Evolutionary conservation across 2,113 vertebrate genomes (phyloP).

Genomic region (Gymnarchus niloticus): DNA sequence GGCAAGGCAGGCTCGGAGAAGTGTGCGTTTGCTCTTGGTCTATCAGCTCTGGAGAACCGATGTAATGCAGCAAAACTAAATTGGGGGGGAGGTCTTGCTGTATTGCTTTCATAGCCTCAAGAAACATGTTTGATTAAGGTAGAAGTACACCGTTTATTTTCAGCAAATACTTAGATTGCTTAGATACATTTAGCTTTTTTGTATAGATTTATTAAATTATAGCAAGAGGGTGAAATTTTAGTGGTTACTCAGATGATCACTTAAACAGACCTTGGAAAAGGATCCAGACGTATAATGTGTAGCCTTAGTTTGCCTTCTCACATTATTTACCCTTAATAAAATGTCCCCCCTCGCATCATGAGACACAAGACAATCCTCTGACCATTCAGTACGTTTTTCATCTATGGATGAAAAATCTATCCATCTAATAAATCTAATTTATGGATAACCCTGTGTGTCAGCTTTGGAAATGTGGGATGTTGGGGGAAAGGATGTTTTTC

Average conservation of each 20-base stretch:
- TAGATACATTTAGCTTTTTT: background rate
- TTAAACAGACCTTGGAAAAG: background rate
- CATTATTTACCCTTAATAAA: background rate
- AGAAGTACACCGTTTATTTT: background rate
- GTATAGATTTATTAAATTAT: background rate
- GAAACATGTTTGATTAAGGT: no score
- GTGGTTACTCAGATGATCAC: background rate
- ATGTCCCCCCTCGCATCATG: background rate
- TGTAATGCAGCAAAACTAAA: background rate
- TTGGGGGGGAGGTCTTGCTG: background rate
- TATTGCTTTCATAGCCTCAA: background rate
- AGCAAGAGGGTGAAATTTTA: background rate
- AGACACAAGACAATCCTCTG: background rate
- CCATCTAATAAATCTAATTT: no score
- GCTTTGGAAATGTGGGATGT: background rate
- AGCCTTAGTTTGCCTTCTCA: background rate
- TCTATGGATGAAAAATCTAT: background rate
- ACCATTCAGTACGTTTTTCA: background rate
- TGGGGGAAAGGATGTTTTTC: background rate
- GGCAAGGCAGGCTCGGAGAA: background rate
- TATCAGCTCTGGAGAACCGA: background rate
- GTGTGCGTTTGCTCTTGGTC: background rate
- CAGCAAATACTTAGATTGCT: background rate
- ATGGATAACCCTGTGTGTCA: background rate
- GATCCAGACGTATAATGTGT: no score